Percentiles rank a stretch among this genome's conserved stretches.
phyloP scores from a whole-genome alignment of 2,113 vertebrate genomes.

The Aegithalos caudatus region DNA sequence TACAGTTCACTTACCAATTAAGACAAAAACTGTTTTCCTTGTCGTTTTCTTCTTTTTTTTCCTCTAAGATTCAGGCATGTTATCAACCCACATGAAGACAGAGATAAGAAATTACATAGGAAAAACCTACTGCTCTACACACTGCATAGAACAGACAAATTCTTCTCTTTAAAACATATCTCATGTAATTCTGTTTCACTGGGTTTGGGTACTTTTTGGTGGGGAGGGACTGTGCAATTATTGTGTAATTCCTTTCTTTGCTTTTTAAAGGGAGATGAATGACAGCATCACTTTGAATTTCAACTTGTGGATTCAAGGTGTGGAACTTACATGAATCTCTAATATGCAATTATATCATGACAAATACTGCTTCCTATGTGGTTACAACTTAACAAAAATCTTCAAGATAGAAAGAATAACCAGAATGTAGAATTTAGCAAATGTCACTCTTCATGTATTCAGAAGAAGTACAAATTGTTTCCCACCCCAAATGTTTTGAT shows the following conservation, averaged over 20 bases:
- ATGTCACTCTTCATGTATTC: background rate
- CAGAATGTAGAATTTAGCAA: background rate
- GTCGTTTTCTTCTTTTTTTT: background rate
- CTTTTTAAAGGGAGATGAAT: background rate
- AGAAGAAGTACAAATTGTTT: background rate
- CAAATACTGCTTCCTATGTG: background rate
- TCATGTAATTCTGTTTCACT: background rate
- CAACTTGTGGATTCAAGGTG: background rate
- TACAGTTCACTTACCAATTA: background rate
- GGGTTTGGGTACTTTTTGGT: background rate
- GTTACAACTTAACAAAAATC: background rate
- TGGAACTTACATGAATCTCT: background rate
- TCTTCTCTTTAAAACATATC: background rate
- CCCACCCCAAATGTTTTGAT: background rate
- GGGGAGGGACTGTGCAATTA: too few relatives aligned
- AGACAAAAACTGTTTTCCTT: background rate
- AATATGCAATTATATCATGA: background rate
- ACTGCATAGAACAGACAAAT: background rate
- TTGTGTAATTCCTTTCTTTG: background rate
- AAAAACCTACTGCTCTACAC: background rate
- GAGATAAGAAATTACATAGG: background rate
- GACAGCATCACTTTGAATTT: background rate
- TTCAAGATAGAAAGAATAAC: background rate
- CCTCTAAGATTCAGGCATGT: background rate
- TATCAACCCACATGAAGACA: background rate